Conservation (phyloP, 2,888 invertebrate species). For the Heteromurus nitidus region DNA sequence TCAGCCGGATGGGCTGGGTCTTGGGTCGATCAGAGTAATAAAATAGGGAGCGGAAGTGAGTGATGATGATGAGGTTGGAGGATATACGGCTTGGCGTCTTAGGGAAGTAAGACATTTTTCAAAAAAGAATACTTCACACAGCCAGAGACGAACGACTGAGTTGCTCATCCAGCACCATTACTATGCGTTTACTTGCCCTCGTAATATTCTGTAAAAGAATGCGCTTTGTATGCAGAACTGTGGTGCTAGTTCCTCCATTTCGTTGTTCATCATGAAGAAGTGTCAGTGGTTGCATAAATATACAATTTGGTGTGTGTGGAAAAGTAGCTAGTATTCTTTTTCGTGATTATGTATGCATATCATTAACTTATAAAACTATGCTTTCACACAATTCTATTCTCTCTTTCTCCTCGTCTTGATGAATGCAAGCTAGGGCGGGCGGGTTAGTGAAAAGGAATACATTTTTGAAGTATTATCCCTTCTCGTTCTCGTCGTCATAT, state of each 20-base stretch:
- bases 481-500: too few relatives aligned
- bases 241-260: too few relatives aligned
- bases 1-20: slow-evolving; percentile 62
- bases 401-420: slow-evolving; percentile 27
- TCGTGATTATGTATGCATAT: slow-evolving; percentile 65
- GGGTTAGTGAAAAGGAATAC: slow-evolving; percentile 58
- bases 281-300: slow-evolving; percentile 50
- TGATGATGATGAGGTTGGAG: slow-evolving; percentile 65
- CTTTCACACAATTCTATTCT: slow-evolving; percentile 30
- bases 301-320: slow-evolving; percentile 22
- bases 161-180: too few relatives aligned
- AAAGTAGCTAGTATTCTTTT: slow-evolving; percentile 21
- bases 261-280: slow-evolving; percentile 17
- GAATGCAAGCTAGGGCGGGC: slow-evolving; percentile 24
- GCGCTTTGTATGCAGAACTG: too few relatives aligned
- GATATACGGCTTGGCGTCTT: slow-evolving; percentile 52
- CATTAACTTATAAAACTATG: slow-evolving; percentile 56
- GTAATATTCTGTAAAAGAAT: too few relatives aligned
- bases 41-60: slow-evolving; percentile 62
- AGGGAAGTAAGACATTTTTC: slow-evolving; percentile 63
- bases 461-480: slow-evolving; percentile 57
- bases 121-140: slow-evolving; percentile 54
- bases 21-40: slow-evolving; percentile 63
- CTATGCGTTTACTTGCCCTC: too few relatives aligned
- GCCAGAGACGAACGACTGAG: slow-evolving; percentile 37